Conservation (phyloP, 2,888 invertebrate genomes). For the Icerya purchasi region DNA sequence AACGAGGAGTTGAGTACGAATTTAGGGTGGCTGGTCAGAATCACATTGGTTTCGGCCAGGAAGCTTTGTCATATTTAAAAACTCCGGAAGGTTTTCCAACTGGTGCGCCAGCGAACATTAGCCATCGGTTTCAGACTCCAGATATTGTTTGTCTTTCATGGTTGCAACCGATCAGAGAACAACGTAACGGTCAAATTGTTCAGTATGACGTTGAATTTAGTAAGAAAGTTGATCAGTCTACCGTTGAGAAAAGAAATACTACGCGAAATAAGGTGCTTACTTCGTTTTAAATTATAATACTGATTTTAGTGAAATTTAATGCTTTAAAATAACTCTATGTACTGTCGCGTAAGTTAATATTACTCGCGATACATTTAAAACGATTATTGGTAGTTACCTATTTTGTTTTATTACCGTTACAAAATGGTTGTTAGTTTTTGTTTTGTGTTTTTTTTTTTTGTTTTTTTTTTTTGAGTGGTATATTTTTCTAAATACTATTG, state of each 20-base stretch:
- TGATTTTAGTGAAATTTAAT: too few species aligned
- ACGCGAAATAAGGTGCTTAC: slow-evolving; percentile 37
- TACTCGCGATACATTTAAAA: too few species aligned
- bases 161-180: slow-evolving; percentile 64
- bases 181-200: slow-evolving; percentile 82
- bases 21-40: slow-evolving; percentile 92
- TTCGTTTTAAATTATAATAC: too few species aligned
- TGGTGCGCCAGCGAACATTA: slow-evolving; percentile 66
- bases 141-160: slow-evolving; percentile 77
- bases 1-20: slow-evolving; percentile 86
- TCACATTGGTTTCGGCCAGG: slow-evolving; percentile 83
- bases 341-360: too few species aligned
- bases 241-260: slow-evolving; percentile 53
- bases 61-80: slow-evolving; percentile 69
- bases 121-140: slow-evolving; percentile 72
- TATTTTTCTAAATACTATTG: too few species aligned
- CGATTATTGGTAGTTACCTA: too few species aligned
- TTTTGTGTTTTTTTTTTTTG: too few species aligned
- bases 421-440: too few species aligned
- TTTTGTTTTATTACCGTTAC: too few species aligned
- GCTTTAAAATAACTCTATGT: too few species aligned
- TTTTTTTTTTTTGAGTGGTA: too few species aligned
- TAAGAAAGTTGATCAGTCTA: slow-evolving; percentile 64
- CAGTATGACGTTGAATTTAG: slow-evolving; percentile 84
- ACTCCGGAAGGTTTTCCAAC: slow-evolving; percentile 88